Evolutionary conservation across 2,888 invertebrate species (phyloP).

Genomic region (Clivina fossor): DNA sequence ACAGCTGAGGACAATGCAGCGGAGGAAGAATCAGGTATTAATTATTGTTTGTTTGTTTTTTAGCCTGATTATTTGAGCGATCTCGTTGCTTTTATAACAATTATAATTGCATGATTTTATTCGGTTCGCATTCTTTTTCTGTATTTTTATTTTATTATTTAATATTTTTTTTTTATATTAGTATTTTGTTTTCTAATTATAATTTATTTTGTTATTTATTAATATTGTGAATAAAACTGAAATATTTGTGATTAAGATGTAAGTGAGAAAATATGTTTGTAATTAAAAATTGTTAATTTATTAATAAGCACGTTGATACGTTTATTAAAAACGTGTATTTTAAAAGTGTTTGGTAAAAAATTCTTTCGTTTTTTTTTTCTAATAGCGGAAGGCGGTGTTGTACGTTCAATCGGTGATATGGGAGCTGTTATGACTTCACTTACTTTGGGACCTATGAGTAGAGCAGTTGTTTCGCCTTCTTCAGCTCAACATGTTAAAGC

Average conservation of each 20-base stretch:
- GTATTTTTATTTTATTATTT: not conserved
- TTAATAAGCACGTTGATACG: too few species aligned
- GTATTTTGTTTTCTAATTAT: too few species aligned
- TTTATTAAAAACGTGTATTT: too few species aligned
- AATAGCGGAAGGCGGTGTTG: conserved; percentile 87
- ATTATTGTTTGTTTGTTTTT: conserved; percentile 34
- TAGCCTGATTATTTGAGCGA: conserved; percentile 1
- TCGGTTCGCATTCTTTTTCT: not conserved
- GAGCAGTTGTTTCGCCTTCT: conserved; percentile 61
- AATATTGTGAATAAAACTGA: too few species aligned
- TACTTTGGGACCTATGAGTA: conserved; percentile 76
- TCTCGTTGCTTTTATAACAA: not conserved
- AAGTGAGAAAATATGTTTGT: not conserved
- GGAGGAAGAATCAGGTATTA: conserved; percentile 52
- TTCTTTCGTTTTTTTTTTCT: conserved; percentile 1
- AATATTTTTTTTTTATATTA: not conserved
- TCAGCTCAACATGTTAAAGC: conserved; percentile 57
- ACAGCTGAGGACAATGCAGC: conserved; percentile 50
- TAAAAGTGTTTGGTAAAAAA: not conserved
- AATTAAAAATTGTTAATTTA: not conserved
- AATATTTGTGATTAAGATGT: too few species aligned
- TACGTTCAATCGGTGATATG: conserved; percentile 87
- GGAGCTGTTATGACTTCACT: conserved; percentile 89
- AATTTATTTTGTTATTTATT: conserved; percentile 1
- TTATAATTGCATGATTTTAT: not conserved